Base-by-base conservation (phyloP, 2,113 vertebrate genomes). In the Clarias magur region DNA sequence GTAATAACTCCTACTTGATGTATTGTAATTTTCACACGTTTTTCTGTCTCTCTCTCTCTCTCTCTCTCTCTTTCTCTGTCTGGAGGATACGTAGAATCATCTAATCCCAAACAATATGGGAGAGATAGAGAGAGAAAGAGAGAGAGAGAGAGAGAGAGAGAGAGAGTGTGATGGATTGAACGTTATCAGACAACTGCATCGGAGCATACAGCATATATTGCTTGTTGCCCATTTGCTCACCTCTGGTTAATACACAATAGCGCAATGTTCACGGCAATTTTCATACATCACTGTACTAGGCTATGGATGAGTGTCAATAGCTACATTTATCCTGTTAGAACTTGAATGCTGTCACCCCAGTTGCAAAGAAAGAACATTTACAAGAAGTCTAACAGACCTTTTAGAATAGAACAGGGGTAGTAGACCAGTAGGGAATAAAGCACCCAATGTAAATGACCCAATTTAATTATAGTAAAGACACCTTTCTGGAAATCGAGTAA, bases 1-100 rank as follows among this genome's bases (percentile, higher is more conserved):
- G 94, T 96, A 96, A 95, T 94, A 95, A 95, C 95, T 95, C 94
- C 95, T 96, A 95, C 95, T 94, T 96, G 96, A 97, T 95, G 94
- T 94, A 94, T 96, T 96, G 95, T 95, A 95, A 96, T 95, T 95
- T 95, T 92, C 94, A 95, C 96, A 95, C 86, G 91, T 80, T 92
- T 88, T 92, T 92, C 91, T 88, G 89, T 91, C 90, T 91, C 80
- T 73, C 91, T 92, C 90, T 91, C 48, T 42, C 42, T 42, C 63
- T 65, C 90, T 87, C 82, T 90, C 89, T 91, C 90, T 92, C 34
- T 42, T 67, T 65, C 90, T 87, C 82, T 90, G 90, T 91, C 90
- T 92, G 85, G 95, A 96, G 96, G 95, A 95, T 95, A 96, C 83
- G 73, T 95, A 95, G 95, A 96, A 95, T 88, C 94, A 84, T 92